Base-by-base conservation (phyloP, 2,113 vertebrate genomes). In the Sakesphorus luctuosus region DNA sequence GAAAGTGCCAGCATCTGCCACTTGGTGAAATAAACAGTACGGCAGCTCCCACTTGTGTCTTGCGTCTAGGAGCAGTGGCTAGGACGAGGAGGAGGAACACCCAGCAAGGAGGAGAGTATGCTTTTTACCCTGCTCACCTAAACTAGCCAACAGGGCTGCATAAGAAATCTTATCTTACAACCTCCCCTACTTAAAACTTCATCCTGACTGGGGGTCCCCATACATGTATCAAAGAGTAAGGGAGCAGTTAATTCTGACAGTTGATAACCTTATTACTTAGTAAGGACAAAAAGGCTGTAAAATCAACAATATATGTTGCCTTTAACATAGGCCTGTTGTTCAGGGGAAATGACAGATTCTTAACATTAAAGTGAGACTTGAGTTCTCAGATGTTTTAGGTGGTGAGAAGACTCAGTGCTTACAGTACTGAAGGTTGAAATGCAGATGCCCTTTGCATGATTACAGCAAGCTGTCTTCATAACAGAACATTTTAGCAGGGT, bases 151-250 rank as follows among this genome's bases (percentile, higher is more conserved):
- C 0, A 7, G n/a, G 8, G 11, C 35, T 59, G 43, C 6, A 0
- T 10, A 84, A 77, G 44, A 78, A 89, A 74, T 12, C 19, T 52
- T 38, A 33, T 6, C 36, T 76, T 69, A 19, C 23, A 67, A 6
- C 12, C 44, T 78, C 18, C 36, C 14, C 1, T 2, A 55, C 74
- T 46, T 14, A 76, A 84, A 87, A 26, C 36, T 77, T 75, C 23
- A 31, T 38, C 16, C 33, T 46, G 10, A 58, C 0, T 2, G 2
- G 28, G 9, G 4, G 17, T 29, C 14, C 18, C 28, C 0, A 0
- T 23, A 68, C 4, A 17, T 0, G 1, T 23, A 53, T 7, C 6
- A 2, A 89, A 67, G 43, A 86, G 61, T 47, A 93, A 61, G 31
- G 11, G 13, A 1, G 43, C 5, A 84, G n/a, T 21, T 52, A 49